These are phyloP conservation scores for Cryptosula pallasiana DNA, from an alignment of 2,888 invertebrate genomes.

Conservation along the genomic window DNA sequence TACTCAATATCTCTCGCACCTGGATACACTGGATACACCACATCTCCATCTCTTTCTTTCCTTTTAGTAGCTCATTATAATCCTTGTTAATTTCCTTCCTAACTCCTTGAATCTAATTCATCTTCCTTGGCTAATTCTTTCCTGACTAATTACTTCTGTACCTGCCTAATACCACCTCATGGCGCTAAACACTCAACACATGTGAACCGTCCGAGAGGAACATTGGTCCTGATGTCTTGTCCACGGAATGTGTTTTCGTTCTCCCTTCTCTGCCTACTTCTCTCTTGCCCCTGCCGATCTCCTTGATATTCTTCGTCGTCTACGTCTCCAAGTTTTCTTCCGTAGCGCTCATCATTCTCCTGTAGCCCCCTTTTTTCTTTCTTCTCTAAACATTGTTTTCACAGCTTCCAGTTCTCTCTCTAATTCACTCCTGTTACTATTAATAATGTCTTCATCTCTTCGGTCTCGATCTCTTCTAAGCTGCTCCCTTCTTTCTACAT, in stretches of 20 bases:
- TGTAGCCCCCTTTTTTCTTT: neutral
- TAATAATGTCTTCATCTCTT: neutral
- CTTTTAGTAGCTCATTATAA: too few species aligned
- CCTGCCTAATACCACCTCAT: too few species aligned
- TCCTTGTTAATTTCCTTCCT: neutral
- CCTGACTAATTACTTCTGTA: neutral
- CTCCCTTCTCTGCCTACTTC: neutral
- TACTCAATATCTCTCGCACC: neutral
- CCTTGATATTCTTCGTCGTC: too few species aligned
- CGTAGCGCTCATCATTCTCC: neutral
- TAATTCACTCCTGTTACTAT: neutral
- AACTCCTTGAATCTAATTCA: neutral
- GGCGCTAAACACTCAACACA: too few species aligned
- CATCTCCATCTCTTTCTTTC: too few species aligned
- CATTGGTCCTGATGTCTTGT: too few species aligned
- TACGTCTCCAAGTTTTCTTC: neutral
- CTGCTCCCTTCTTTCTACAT: neutral
- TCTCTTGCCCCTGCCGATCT: neutral
- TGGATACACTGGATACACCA: too few species aligned
- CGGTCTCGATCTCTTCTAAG: neutral
- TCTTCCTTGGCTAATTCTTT: neutral
- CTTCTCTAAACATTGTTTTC: neutral
- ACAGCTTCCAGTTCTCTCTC: constrained; percentile 12
- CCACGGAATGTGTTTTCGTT: too few species aligned
- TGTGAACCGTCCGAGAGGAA: too few species aligned